Evolutionary conservation across 2,113 vertebrate species (phyloP).

Genomic region (Nothobranchius kuhntae): DNA sequence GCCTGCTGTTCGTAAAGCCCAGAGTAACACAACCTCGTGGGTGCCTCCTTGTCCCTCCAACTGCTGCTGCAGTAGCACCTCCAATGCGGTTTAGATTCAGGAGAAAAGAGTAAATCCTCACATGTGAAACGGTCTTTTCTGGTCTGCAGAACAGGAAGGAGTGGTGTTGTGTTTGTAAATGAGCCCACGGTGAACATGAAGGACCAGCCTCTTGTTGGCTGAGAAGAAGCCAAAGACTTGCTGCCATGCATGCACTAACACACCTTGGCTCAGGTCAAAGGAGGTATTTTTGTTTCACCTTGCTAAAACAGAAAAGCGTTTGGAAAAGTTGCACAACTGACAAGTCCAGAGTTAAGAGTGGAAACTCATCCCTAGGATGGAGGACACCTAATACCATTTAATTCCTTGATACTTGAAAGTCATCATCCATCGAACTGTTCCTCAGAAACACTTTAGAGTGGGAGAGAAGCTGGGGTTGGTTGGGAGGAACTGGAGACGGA

Average conservation of each 20-base stretch:
- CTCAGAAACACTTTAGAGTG: constrained; percentile 20
- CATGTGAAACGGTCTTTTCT: constrained; percentile 27
- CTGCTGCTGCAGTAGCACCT: constrained; percentile 90
- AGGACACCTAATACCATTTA: constrained; percentile 35
- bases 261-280: constrained; percentile 39
- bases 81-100: constrained; percentile 80
- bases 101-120: constrained; percentile 16
- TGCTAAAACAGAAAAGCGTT: constrained; percentile 47
- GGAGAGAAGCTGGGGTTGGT: constrained; percentile 33
- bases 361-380: constrained; percentile 27
- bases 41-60: constrained; percentile 85
- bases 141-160: constrained; percentile 29
- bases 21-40: constrained; percentile 82
- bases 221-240: constrained; percentile 66
- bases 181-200: constrained; percentile 40
- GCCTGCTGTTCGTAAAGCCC: constrained; percentile 92
- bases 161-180: constrained; percentile 13
- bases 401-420: constrained; percentile 48
- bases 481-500: constrained; percentile 24
- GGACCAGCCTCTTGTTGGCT: constrained; percentile 53
- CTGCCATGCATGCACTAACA: constrained; percentile 66
- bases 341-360: constrained; percentile 22
- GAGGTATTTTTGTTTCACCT: constrained; percentile 49
- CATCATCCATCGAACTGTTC: constrained; percentile 36
- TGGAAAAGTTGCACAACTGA: constrained; percentile 60